Evolutionary conservation across 2,888 invertebrate species (phyloP).

Genomic region (Calameuta pallipes): DNA sequence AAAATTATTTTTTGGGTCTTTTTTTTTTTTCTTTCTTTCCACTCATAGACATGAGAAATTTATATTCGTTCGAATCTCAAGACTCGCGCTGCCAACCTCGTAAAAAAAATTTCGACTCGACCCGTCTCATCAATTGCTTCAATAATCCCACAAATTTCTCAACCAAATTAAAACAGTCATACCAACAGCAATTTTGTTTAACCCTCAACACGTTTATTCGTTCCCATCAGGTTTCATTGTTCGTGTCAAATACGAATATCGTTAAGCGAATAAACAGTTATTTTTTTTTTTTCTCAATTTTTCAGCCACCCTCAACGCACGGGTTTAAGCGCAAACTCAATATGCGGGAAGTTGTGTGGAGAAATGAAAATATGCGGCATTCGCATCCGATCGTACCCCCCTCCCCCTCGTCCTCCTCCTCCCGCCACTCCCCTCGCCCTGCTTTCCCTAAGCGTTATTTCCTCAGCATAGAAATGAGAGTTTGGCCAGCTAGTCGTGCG

Average conservation of each 20-base stretch:
- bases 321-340: neutral
- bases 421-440: too few species aligned
- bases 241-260: neutral
- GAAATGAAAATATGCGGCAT: neutral
- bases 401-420: accelerated
- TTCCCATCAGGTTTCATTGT: neutral
- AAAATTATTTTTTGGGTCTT: neutral
- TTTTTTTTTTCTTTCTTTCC: neutral
- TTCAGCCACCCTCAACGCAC: neutral
- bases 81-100: neutral
- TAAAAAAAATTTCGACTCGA: neutral
- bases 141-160: neutral
- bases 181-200: neutral
- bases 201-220: neutral
- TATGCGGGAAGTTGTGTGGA: neutral
- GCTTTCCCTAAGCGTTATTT: neutral
- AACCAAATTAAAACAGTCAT: neutral
- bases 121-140: neutral
- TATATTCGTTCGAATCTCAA: neutral
- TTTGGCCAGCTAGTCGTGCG: neutral
- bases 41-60: neutral
- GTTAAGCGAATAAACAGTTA: neutral
- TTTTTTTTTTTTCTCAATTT: neutral
- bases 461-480: neutral
- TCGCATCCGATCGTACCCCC: neutral